These are phyloP conservation scores for Hydrozoanthus gracilis DNA, from an alignment of 92 coral and sea anemone species.

Conservation along the genomic window DNA sequence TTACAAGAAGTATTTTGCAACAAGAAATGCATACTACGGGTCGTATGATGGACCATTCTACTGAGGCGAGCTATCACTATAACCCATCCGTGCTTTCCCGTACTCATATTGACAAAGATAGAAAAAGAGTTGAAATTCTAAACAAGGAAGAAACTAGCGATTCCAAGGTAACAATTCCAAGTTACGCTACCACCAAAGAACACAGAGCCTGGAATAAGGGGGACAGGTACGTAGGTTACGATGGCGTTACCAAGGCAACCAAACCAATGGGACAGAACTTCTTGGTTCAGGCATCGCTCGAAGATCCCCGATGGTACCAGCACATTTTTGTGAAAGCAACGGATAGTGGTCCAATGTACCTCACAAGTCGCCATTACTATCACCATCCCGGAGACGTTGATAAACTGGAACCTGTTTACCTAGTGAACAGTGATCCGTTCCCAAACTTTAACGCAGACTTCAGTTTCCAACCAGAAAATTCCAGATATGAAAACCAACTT, in stretches of 20 bases:
- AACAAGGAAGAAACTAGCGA: background rate
- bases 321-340: slow-evolving; percentile 30
- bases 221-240: background rate
- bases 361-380: slow-evolving; percentile 21
- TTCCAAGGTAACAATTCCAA: slow-evolving; percentile 5
- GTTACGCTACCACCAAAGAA: background rate
- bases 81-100: slow-evolving; percentile 7
- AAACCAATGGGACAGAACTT: slow-evolving; percentile 23
- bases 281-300: slow-evolving; percentile 30
- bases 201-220: background rate
- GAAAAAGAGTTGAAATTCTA: background rate
- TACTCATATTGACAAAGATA: background rate
- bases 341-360: slow-evolving; percentile 1
- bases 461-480: background rate
- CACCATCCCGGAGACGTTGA: slow-evolving; percentile 23
- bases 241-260: background rate
- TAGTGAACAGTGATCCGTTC: background rate
- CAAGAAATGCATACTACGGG: slow-evolving; percentile 20
- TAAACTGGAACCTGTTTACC: slow-evolving; percentile 21
- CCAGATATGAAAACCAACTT: background rate
- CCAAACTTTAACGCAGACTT: background rate
- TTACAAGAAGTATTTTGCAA: slow-evolving; percentile 25
- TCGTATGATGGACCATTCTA: background rate
- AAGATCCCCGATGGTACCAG: slow-evolving; percentile 49
- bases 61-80: background rate